These are phyloP conservation scores for Rallus limicola DNA, from an alignment of 2,113 vertebrate genomes.

Conservation along the genomic window DNA sequence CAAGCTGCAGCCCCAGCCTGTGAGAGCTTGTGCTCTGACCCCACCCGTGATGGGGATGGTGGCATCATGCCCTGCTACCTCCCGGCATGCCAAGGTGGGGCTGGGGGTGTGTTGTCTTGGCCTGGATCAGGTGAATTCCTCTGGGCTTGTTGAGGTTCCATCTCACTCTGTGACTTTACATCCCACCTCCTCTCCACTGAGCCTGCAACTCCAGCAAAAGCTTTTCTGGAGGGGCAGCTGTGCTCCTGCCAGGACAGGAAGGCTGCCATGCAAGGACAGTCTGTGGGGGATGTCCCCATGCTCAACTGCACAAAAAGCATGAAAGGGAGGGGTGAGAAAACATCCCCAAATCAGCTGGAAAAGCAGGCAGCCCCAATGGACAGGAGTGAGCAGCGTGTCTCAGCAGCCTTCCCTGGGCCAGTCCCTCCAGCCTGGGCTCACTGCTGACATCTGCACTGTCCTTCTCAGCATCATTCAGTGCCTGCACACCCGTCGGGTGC, in stretches of 20 bases:
- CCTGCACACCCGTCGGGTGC: fast-evolving
- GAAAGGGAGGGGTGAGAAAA: no score
- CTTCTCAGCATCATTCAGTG: neutral
- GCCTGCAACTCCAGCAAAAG: neutral
- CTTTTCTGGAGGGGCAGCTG: neutral
- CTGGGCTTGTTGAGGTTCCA: fast-evolving
- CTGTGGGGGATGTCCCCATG: fast-evolving
- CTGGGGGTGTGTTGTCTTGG: neutral
- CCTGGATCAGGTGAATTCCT: neutral
- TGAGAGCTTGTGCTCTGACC: neutral
- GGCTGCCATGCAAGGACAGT: neutral
- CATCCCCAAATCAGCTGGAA: neutral
- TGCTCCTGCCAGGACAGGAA: neutral
- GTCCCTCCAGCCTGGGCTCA: fast-evolving
- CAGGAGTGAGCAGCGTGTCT: neutral
- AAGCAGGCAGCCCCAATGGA: neutral
- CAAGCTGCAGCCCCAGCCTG: fast-evolving
- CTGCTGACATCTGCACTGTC: neutral
- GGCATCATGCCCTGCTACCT: neutral
- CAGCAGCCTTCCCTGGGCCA: neutral
- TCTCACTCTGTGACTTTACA: neutral
- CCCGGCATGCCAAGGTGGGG: fast-evolving
- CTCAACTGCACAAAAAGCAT: neutral
- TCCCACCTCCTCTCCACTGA: fast-evolving
- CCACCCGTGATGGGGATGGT: fast-evolving